phyloP scores from a whole-genome alignment of 2,113 vertebrate genomes.

The Ailuropoda melanoleuca region DNA sequence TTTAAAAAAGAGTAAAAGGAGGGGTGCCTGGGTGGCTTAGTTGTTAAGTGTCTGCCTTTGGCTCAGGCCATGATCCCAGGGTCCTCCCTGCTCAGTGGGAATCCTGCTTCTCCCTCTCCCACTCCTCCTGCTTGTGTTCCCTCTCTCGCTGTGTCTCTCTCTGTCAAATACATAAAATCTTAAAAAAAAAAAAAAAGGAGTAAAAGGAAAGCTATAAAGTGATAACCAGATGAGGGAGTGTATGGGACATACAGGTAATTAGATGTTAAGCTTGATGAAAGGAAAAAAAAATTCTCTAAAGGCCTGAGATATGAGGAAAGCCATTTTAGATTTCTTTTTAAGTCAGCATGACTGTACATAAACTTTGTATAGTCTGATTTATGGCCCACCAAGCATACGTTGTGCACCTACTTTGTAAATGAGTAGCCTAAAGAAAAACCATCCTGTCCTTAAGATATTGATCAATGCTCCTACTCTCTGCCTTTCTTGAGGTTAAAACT shows the following conservation, averaged over 20 bases:
- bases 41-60: too few relatives aligned
- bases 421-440: neutral
- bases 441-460: neutral
- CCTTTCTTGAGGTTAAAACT: neutral
- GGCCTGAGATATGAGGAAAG: neutral
- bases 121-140: too few relatives aligned
- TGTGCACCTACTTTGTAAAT: neutral
- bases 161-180: too few relatives aligned
- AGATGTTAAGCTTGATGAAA: neutral
- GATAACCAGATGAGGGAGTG: neutral
- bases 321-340: neutral
- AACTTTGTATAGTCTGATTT: neutral
- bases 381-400: neutral
- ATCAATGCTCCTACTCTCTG: neutral
- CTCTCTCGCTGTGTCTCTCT: too few relatives aligned
- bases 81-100: too few relatives aligned
- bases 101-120: too few relatives aligned
- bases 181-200: neutral
- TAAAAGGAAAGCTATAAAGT: neutral
- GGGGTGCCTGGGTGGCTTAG: too few relatives aligned
- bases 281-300: neutral
- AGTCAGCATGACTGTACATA: neutral
- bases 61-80: too few relatives aligned
- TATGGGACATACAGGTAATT: neutral
- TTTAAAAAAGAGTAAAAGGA: neutral